Base-by-base conservation (phyloP, 2,888 invertebrate species). In the Eristalinus aeneus region DNA sequence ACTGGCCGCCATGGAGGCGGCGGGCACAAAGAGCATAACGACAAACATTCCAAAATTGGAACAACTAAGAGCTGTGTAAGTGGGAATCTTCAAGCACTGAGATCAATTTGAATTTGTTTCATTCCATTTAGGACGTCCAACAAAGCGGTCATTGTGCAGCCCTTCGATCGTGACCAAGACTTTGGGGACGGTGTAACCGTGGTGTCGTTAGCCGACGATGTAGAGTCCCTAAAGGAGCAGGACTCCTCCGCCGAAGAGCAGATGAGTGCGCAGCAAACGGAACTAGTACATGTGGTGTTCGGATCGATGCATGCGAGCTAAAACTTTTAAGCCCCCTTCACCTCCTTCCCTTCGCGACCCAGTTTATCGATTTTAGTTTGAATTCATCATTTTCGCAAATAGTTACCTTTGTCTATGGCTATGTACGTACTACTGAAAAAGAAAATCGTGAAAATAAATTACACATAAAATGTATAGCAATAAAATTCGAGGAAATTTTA, bases 1-100 rank as follows among this genome's bases (percentile, higher is more conserved):
- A 80, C 83, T 93, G 76, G 93, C 92, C 0, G 92, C 91, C 12
- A 90, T 92, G 80, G 93, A 93, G 87, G 90, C 92, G 0, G 88
- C 89, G 2, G 93, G 93, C 0, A 90, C 90, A 27, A 89, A 89
- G 34, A 88, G 89, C n/a, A 89, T 89, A 4, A 89, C 89, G 0
- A 90, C 90, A 0, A 88, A 90, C 36, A 89, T 93, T 71, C 93
- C 93, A 1, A 91, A 91, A 88, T 79, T 93, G 20, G 91, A 91
- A 23, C 92, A 92, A 71, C 82, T 93, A 20, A 90, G 90, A 12
- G 90, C 91, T 32, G 90, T 90, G 92, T 92, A 90, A 80, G 90
- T 88, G 5, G 5, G 10, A 6, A 2, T 11, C 10, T 3, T n/a
- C n/a, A n/a, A n/a, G n/a, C n/a, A n/a, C n/a, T n/a, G n/a, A n/a